A percentile compares a stretch with the other conserved stretches of the same genome.
These are phyloP conservation scores for Heterodera carotae DNA, from an alignment of 1,140 invertebrate species.

Conservation along the genomic window DNA sequence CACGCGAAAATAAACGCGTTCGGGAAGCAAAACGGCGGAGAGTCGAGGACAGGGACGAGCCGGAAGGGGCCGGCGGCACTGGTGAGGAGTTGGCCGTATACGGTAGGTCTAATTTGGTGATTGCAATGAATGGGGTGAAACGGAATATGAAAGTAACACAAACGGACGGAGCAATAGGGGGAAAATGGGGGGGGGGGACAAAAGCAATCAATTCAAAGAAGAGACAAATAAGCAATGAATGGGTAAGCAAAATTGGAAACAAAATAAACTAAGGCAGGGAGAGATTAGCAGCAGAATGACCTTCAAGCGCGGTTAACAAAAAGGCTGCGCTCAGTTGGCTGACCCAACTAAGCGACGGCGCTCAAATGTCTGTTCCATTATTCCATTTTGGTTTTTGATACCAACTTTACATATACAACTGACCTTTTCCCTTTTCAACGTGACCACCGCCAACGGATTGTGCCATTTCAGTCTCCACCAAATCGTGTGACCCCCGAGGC, in stretches of 20 bases:
- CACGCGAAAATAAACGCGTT: conserved; percentile 46
- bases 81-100: neutral
- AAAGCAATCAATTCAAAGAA: neutral
- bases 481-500: conserved; percentile 62
- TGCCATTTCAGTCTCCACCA: conserved; percentile 47
- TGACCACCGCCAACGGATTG: neutral
- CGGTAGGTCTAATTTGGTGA: neutral
- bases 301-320: too few species aligned
- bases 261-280: too few species aligned
- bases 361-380: too few species aligned
- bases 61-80: neutral
- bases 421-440: conserved; percentile 10
- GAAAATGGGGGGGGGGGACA: neutral
- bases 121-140: neutral
- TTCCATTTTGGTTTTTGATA: too few species aligned
- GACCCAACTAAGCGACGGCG: too few species aligned
- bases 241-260: too few species aligned
- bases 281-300: too few species aligned
- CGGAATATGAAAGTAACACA: neutral
- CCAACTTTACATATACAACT: neutral
- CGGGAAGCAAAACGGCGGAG: conserved; percentile 47
- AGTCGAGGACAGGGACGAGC: conserved; percentile 25
- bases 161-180: neutral
- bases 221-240: neutral
- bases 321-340: too few species aligned